These are phyloP conservation scores for Arenicola marina DNA, from an alignment of 2,888 invertebrate species.

Conservation along the genomic window DNA sequence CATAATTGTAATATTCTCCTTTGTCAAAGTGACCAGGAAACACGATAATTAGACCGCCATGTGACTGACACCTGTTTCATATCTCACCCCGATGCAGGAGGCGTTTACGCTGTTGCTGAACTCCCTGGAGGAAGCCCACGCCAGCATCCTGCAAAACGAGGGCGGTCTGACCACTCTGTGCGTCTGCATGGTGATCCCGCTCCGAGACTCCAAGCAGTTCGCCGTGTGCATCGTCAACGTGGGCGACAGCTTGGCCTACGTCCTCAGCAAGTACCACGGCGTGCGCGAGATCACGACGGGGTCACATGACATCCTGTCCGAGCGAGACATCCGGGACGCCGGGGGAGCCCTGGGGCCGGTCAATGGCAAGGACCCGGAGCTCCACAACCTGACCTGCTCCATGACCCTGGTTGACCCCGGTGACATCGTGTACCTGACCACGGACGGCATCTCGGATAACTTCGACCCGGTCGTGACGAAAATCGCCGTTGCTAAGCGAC, in stretches of 20 bases:
- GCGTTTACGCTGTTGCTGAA: conserved; percentile 77
- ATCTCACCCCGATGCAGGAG: too few species aligned
- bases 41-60: too few species aligned
- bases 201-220: conserved; percentile 61
- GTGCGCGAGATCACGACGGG: conserved; percentile 79
- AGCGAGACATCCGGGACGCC: conserved; percentile 87
- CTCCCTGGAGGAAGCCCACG: conserved; percentile 83
- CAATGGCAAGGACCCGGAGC: conserved; percentile 80
- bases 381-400: conserved; percentile 83
- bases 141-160: conserved; percentile 80
- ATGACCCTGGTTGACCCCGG: conserved; percentile 79
- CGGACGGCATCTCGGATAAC: conserved; percentile 89
- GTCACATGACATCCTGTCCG: conserved; percentile 80
- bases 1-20: too few species aligned
- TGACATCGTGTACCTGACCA: conserved; percentile 84
- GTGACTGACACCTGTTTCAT: too few species aligned
- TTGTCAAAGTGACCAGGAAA: too few species aligned
- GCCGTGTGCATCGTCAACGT: conserved; percentile 86
- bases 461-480: conserved; percentile 90
- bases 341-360: conserved; percentile 86
- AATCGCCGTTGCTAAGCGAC: conserved; percentile 67
- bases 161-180: conserved; percentile 78
- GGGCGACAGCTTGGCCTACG: conserved; percentile 86
- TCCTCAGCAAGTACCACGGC: conserved; percentile 75
- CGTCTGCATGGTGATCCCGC: conserved; percentile 70